phyloP scores from a whole-genome alignment of 2,888 invertebrate genomes.

The Apamea crenata region DNA sequence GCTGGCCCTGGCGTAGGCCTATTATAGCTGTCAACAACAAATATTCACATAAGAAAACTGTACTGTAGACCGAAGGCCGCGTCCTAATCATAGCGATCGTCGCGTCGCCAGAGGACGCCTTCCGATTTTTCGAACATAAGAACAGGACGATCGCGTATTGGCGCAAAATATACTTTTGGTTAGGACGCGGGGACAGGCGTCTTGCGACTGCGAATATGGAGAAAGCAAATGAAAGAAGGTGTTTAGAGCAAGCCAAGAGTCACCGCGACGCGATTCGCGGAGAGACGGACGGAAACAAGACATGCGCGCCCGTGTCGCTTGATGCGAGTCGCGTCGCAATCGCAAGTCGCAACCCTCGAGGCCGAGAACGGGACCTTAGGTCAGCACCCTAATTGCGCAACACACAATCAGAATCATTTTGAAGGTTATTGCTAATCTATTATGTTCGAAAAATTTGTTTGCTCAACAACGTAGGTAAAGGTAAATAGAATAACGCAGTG shows the following conservation, averaged over 20 bases:
- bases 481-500: no score
- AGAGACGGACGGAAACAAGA: neutral
- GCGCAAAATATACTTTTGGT: neutral
- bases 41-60: neutral
- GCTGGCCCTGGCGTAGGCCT: neutral
- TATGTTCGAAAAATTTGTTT: no score
- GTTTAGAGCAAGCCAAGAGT: neutral
- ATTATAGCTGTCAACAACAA: slow-evolving; percentile 29
- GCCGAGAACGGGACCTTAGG: neutral
- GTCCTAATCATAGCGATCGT: no score
- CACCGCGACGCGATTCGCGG: neutral
- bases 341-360: neutral
- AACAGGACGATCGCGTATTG: neutral
- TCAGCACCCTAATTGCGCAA: no score
- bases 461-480: no score
- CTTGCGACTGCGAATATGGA: neutral
- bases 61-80: neutral
- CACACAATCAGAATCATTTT: no score
- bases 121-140: neutral
- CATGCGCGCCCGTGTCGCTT: neutral
- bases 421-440: no score
- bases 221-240: neutral
- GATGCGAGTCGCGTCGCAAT: neutral
- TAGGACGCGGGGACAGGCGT: neutral
- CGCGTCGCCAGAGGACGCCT: neutral